Evolutionary conservation across 2,113 vertebrate genomes (phyloP), one percentile per base, ranked within the genome.

Genomic region (Saccopteryx leptura): DNA sequence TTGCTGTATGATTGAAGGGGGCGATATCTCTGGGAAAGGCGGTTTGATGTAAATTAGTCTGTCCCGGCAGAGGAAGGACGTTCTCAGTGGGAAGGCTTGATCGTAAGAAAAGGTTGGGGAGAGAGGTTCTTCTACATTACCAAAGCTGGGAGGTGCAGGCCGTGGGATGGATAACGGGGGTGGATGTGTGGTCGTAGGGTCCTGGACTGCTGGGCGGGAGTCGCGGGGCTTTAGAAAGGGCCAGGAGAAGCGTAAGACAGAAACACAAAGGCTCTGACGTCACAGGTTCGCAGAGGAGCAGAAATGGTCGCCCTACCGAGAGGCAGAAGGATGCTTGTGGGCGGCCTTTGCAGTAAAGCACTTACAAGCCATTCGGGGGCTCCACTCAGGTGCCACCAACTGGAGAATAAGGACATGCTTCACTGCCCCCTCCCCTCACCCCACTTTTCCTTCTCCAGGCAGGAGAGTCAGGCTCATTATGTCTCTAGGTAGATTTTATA

Each of bases 401-500:
- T 56, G 61, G 65, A 79, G 65, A 48, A 18, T 75, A 24, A 54
- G 76, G 39, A 68, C 69, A 33, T 21, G 31, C 52, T 60, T 52
- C 75, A n/a, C 75, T 39, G 39, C 26, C 48, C 24, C 61, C n/a
- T 18, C 52, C 18, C 33, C 71, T 19, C 26, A 71, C 23, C 0
- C 50, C 33, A 50, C 81, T 92, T 81, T 74, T 68, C 60, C 39
- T 80, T 26, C 71, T 96, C 33, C 24, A 48, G 63, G 79, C 69
- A 94, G 83, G 93, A 91, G 33, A 96, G 69, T 83, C 69, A 65
- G 86, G 82, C 88, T 97, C 94, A 96, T 97, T 97, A 97, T 92
- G 87, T 96, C 96, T 96, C 83, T 97, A 95, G 91, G 97, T 97
- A 12, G 89, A 91, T 98, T 98, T 97, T 98, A 97, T 92, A 94